Evolutionary conservation across 2,888 invertebrate species (phyloP).

Genomic region (Melangyna quadrimaculata): DNA sequence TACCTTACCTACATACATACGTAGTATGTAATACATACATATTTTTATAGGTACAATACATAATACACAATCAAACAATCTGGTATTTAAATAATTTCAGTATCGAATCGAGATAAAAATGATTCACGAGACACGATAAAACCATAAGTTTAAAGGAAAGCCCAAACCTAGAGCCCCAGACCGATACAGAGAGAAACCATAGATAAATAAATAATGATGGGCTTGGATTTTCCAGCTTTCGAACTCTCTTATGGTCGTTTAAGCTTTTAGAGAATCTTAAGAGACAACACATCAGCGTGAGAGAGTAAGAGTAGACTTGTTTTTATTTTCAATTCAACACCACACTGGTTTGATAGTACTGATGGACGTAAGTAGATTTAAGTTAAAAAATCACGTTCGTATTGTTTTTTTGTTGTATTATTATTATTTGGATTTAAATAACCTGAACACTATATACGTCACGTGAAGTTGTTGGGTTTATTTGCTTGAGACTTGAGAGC

Average conservation of each 20-base stretch:
- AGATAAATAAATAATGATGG: not conserved
- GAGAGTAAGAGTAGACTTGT: slow-evolving; percentile 32
- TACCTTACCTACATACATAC: not conserved
- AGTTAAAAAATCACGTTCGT: slow-evolving; percentile 11
- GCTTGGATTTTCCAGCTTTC: not conserved
- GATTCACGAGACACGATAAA: not conserved
- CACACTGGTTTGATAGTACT: not conserved
- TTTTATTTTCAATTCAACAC: not conserved
- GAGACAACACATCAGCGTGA: not conserved
- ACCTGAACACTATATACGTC: slow-evolving; percentile 45
- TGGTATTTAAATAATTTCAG: not conserved
- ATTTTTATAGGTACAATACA: too few relatives aligned
- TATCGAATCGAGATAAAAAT: not conserved
- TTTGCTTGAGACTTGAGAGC: not conserved
- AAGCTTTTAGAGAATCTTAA: not conserved
- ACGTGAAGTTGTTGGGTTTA: slow-evolving; percentile 26
- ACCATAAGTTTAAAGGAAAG: not conserved
- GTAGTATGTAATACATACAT: too few relatives aligned
- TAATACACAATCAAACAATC: not conserved
- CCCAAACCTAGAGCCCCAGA: too few relatives aligned
- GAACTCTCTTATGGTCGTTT: not conserved
- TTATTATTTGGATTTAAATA: slow-evolving; percentile 18
- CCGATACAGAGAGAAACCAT: too few relatives aligned
- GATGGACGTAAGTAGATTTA: slow-evolving; percentile 3
- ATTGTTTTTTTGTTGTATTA: slow-evolving; percentile 20